phyloP scores from a whole-genome alignment of 2,797 vertebrate species.

The Monodelphis domestica region DNA sequence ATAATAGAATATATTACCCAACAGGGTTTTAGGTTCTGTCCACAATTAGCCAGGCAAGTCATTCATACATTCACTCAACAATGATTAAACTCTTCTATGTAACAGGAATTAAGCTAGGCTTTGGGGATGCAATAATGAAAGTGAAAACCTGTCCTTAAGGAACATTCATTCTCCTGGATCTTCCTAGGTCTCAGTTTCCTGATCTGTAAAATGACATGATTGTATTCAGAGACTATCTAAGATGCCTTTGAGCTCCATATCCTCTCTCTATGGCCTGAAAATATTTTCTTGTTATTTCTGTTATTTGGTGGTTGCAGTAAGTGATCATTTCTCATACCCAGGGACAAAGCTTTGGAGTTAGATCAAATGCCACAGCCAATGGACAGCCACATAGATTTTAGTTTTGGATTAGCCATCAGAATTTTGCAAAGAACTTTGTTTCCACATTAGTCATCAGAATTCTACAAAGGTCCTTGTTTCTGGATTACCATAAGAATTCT shows the following conservation, averaged over 20 bases:
- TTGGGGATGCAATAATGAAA: neutral
- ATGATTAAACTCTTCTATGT: neutral
- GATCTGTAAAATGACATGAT: neutral
- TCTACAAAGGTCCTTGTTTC: too few species aligned
- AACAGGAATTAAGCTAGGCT: neutral
- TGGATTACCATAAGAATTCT: neutral
- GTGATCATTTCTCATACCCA: neutral
- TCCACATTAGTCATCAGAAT: neutral
- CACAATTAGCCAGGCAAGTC: neutral
- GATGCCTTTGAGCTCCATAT: neutral
- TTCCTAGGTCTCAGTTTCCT: accelerated
- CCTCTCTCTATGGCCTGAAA: neutral
- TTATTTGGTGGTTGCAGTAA: neutral
- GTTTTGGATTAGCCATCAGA: neutral
- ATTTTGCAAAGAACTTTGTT: neutral
- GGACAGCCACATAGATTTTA: neutral
- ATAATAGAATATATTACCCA: neutral
- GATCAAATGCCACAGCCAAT: neutral
- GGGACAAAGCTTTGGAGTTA: neutral
- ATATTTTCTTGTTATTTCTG: neutral
- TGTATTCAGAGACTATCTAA: neutral
- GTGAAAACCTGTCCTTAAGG: neutral
- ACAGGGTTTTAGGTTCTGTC: neutral
- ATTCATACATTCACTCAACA: neutral
- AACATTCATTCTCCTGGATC: neutral